These are phyloP conservation scores for Conopomorpha cramerella DNA, from an alignment of 1,140 invertebrate genomes.

Conservation along the genomic window DNA sequence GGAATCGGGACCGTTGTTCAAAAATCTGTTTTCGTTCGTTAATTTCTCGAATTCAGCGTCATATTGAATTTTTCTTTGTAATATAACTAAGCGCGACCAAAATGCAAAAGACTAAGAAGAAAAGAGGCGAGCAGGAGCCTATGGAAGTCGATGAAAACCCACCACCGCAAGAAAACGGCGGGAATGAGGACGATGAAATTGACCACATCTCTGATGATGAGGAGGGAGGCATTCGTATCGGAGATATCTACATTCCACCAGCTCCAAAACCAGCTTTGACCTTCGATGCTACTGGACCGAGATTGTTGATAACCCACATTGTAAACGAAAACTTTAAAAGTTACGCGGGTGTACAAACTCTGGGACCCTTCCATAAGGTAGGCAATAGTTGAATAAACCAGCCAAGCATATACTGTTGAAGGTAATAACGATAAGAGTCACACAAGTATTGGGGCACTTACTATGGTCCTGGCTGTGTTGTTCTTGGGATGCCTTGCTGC, in stretches of 20 bases:
- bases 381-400: too few relatives aligned
- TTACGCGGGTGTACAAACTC: constrained; percentile 81
- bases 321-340: constrained; percentile 97
- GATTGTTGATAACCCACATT: constrained; percentile 92
- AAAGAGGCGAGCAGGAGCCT: constrained; percentile 22
- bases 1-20: constrained; percentile 4
- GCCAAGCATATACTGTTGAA: too few relatives aligned
- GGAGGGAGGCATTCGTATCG: constrained; percentile 65
- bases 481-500: too few relatives aligned
- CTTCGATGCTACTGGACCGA: constrained; percentile 70
- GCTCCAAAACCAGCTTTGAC: constrained; percentile 73
- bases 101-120: constrained; percentile 32
- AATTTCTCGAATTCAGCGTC: too few relatives aligned
- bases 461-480: too few relatives aligned
- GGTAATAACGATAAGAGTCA: too few relatives aligned
- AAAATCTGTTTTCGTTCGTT: too few relatives aligned
- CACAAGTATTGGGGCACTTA: too few relatives aligned
- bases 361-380: constrained; percentile 88
- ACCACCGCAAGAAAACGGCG: constrained; percentile 7
- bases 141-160: constrained; percentile 39
- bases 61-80: too few relatives aligned
- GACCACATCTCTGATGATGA: constrained; percentile 64
- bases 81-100: too few relatives aligned
- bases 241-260: constrained; percentile 90
- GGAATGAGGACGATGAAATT: constrained; percentile 24